Evolutionary conservation across 92 coral and sea anemone species (phyloP).

Genomic region (Epizoanthus illoricatus): DNA sequence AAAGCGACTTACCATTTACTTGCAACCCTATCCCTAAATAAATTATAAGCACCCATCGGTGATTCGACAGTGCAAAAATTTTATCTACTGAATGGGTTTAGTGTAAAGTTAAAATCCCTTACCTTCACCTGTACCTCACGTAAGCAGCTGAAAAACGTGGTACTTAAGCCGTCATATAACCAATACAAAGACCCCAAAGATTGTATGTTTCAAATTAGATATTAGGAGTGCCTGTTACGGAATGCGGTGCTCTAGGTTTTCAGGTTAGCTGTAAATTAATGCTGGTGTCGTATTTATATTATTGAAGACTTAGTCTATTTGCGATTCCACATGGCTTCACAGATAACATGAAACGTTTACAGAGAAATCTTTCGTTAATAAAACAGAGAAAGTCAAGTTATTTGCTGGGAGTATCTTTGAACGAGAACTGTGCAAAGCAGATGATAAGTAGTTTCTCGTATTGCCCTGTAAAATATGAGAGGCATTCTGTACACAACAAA

Average conservation of each 20-base stretch:
- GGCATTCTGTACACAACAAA: constrained; percentile 13
- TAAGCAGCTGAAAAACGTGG: background rate
- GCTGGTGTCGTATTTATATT: constrained; percentile 25
- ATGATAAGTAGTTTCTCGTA: constrained; percentile 36
- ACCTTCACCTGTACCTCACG: background rate
- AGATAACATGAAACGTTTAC: constrained; percentile 27
- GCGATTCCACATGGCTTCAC: background rate
- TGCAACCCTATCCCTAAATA: constrained; percentile 19
- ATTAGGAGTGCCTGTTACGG: constrained; percentile 35
- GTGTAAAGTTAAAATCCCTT: background rate
- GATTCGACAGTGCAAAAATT: background rate
- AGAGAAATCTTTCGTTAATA: constrained; percentile 17
- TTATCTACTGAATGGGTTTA: background rate
- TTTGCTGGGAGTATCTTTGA: background rate
- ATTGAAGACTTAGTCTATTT: background rate
- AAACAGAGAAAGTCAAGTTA: background rate
- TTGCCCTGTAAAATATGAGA: constrained; percentile 27
- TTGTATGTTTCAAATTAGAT: constrained; percentile 22
- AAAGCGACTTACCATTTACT: background rate
- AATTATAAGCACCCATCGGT: background rate
- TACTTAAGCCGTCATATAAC: too few relatives aligned
- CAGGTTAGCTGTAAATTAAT: constrained; percentile 18
- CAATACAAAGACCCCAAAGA: background rate
- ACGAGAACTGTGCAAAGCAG: background rate
- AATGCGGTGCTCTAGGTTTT: constrained; percentile 24